Evolutionary conservation across 1,140 invertebrate species (phyloP).

Genomic region (Neomicropteryx cornuta): DNA sequence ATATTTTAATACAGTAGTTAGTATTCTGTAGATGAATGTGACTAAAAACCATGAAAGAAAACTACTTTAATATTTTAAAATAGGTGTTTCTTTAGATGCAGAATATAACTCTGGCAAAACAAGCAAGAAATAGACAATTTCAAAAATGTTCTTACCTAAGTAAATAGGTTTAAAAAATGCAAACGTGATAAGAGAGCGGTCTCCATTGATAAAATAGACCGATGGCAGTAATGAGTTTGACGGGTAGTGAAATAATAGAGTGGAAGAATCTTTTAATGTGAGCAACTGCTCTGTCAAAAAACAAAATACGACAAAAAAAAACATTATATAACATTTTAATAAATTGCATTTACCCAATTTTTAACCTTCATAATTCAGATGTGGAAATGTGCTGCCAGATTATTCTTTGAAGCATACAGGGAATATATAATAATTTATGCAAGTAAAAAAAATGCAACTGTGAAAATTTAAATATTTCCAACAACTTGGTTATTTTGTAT

Average conservation of each 20-base stretch:
- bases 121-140: background rate
- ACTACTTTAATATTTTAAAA: conserved; percentile 2
- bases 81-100: background rate
- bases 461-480: conserved; percentile 12
- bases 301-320: too few species aligned
- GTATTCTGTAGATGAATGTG: background rate
- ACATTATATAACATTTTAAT: too few species aligned
- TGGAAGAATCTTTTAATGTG: too few species aligned
- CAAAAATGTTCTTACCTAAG: background rate
- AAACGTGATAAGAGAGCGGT: too few species aligned
- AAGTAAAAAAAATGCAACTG: conserved; percentile 17
- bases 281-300: too few species aligned
- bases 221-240: too few species aligned
- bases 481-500: conserved; percentile 9
- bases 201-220: too few species aligned
- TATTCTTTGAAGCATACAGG: conserved; percentile 3
- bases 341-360: too few species aligned
- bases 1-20: background rate
- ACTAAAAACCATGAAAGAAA: background rate
- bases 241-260: too few species aligned
- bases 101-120: background rate
- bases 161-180: conserved; percentile 4
- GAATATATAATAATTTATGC: too few species aligned
- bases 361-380: too few species aligned
- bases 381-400: too few species aligned